A percentile compares a stretch with the other conserved stretches of the same genome.
Evolutionary conservation across 2,113 vertebrate genomes (phyloP).

Genomic region (Halcyon senegalensis): DNA sequence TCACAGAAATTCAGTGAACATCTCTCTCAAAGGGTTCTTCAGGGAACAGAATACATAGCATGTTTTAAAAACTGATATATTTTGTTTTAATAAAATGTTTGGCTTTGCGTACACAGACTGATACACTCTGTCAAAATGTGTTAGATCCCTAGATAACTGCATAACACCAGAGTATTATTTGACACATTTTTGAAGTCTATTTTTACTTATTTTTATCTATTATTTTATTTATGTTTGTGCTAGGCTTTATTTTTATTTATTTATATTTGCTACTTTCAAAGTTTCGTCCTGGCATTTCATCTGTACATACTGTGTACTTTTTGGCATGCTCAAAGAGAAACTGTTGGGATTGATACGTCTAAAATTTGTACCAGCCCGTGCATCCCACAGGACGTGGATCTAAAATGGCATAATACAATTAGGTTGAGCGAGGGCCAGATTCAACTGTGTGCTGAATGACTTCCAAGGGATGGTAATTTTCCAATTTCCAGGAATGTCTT

Average conservation of each 20-base stretch:
- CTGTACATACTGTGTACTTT: background rate
- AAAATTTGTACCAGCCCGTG: background rate
- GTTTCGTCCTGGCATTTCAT: background rate
- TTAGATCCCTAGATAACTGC: constrained; percentile 65
- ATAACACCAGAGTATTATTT: constrained; percentile 61
- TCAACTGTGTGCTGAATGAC: background rate
- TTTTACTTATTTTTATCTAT: constrained; percentile 55
- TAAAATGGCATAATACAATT: background rate
- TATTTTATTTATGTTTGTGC: constrained; percentile 56
- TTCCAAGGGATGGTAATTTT: background rate
- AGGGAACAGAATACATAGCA: constrained; percentile 38
- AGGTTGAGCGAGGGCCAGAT: background rate
- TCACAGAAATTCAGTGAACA: constrained; percentile 41
- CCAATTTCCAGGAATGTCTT: background rate
- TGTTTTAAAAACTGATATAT: constrained; percentile 66
- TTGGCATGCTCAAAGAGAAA: background rate
- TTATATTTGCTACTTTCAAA: constrained; percentile 17
- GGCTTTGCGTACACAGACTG: constrained; percentile 51
- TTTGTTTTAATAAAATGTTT: constrained; percentile 73
- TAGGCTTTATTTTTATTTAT: constrained; percentile 52
- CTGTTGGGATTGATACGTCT: background rate
- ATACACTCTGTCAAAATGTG: constrained; percentile 67
- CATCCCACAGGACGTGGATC: background rate
- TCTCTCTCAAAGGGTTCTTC: constrained; percentile 47
- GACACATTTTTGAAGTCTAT: constrained; percentile 61